Evolutionary conservation across 92 coral and sea anemone genomes (phyloP).

Genomic region (Meandrina meandrites): DNA sequence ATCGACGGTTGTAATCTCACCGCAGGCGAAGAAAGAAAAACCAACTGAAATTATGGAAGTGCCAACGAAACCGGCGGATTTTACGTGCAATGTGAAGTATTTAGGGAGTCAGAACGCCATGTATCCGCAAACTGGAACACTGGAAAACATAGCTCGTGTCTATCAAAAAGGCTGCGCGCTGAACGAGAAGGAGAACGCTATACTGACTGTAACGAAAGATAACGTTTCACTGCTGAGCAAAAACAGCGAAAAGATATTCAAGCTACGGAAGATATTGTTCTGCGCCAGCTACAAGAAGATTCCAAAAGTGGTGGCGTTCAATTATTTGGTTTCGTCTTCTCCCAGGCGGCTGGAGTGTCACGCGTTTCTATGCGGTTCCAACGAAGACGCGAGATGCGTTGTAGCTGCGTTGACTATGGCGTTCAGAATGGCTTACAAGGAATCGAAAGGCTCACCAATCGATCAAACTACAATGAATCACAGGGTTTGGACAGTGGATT

Average conservation of each 20-base stretch:
- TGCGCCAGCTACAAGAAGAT: slow-evolving; percentile 81
- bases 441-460: neutral
- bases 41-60: slow-evolving; percentile 12
- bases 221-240: slow-evolving; percentile 37
- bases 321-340: slow-evolving; percentile 45
- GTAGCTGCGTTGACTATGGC: slow-evolving; percentile 69
- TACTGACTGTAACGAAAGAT: slow-evolving; percentile 35
- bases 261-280: slow-evolving; percentile 61
- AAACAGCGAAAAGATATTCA: slow-evolving; percentile 28
- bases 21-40: neutral
- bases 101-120: slow-evolving; percentile 55
- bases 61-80: slow-evolving; percentile 19
- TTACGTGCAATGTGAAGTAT: slow-evolving; percentile 59
- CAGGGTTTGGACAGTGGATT: slow-evolving; percentile 41
- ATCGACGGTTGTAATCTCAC: neutral
- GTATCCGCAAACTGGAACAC: slow-evolving; percentile 66
- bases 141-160: slow-evolving; percentile 67
- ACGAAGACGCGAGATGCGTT: slow-evolving; percentile 59
- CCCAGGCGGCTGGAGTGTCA: slow-evolving; percentile 67
- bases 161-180: slow-evolving; percentile 69
- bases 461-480: slow-evolving; percentile 20
- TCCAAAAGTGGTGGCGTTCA: slow-evolving; percentile 80
- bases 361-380: slow-evolving; percentile 53
- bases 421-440: slow-evolving; percentile 57
- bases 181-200: slow-evolving; percentile 33